These are phyloP conservation scores for Misgurnus anguillicaudatus DNA, from an alignment of 2,113 vertebrate genomes.

Conservation along the genomic window DNA sequence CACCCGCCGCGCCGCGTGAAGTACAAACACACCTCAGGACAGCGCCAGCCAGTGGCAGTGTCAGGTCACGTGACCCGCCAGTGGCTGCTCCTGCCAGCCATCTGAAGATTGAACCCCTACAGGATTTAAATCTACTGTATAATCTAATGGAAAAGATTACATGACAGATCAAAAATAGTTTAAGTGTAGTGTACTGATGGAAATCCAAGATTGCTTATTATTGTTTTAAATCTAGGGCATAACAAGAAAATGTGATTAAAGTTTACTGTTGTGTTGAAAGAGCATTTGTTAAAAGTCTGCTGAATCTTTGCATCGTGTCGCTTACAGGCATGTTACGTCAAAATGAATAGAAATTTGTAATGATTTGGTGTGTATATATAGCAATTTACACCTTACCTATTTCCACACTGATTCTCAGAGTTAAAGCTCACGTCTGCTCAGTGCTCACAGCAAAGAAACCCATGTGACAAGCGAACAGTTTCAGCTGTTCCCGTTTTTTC, in stretches of 20 bases:
- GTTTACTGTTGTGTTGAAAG: too few species aligned
- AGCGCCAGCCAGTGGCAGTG: too few species aligned
- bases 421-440: neutral
- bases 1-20: too few species aligned
- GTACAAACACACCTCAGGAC: too few species aligned
- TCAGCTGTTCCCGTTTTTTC: neutral
- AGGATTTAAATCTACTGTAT: neutral
- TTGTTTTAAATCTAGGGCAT: too few species aligned
- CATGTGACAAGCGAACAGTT: neutral
- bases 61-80: too few species aligned
- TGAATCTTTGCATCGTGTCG: neutral
- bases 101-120: too few species aligned
- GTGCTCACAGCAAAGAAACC: neutral
- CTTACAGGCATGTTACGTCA: neutral
- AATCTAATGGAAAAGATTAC: neutral
- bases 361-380: neutral
- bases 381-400: slow-evolving; percentile 37
- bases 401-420: neutral
- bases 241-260: too few species aligned
- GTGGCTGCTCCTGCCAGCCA: too few species aligned
- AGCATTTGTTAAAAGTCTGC: neutral
- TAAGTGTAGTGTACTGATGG: too few species aligned
- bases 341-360: neutral
- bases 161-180: too few species aligned
- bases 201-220: too few species aligned